Evolutionary conservation across 2,888 invertebrate species (phyloP).

Genomic region (Erebia palarica): DNA sequence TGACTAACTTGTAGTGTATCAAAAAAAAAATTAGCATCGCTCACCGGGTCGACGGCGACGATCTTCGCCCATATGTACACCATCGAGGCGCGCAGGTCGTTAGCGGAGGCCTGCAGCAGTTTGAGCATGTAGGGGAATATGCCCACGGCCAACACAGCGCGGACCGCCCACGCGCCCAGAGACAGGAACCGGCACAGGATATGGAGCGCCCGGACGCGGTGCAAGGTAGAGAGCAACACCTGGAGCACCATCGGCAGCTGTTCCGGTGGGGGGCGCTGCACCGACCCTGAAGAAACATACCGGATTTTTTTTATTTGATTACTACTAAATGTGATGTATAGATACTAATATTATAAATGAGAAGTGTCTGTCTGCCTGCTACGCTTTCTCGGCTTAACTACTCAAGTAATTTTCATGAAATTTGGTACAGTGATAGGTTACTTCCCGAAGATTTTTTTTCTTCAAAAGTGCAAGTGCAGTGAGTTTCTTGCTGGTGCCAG

Average conservation of each 20-base stretch:
- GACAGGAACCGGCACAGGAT: slow-evolving; percentile 96
- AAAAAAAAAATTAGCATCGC: slow-evolving; percentile 49
- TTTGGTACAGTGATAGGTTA: no score
- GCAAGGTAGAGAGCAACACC: slow-evolving; percentile 88
- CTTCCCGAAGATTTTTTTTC: no score
- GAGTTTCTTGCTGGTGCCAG: no score
- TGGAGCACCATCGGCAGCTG: slow-evolving; percentile 98
- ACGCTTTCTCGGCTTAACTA: no score
- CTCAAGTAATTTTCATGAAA: no score
- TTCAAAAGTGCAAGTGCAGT: no score
- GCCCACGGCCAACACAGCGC: slow-evolving; percentile 97
- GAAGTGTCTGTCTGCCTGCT: no score
- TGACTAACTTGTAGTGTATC: no score
- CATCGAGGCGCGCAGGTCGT: slow-evolving; percentile 94
- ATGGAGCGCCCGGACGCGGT: slow-evolving; percentile 96
- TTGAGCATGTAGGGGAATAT: slow-evolving; percentile 99
- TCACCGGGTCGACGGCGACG: slow-evolving; percentile 95
- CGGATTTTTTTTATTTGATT: background rate
- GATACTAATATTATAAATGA: no score
- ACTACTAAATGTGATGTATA: no score
- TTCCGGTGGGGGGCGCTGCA: slow-evolving; percentile 85
- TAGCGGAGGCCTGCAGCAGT: slow-evolving; percentile 96
- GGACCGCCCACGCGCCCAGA: slow-evolving; percentile 94
- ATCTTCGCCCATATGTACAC: slow-evolving; percentile 99
- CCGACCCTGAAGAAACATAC: background rate